Conservation (phyloP, 1,140 invertebrate species). For the Uloborus diversus region DNA sequence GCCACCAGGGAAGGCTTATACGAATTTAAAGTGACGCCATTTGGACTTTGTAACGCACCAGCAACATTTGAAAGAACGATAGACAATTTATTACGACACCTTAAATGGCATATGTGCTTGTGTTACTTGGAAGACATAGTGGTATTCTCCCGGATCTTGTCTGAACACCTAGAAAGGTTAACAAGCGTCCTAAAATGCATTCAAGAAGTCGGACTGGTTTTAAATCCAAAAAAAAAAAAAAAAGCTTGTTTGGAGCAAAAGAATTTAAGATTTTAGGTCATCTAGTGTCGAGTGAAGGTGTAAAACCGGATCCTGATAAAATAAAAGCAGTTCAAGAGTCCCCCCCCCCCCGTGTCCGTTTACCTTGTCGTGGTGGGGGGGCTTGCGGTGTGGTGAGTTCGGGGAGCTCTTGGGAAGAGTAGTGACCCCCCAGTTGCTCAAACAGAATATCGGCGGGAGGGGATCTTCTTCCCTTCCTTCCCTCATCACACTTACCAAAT, state of each 20-base stretch:
- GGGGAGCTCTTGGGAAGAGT: too few species aligned
- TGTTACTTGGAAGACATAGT: slow-evolving; percentile 38
- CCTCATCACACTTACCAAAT: too few species aligned
- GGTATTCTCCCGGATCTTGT: slow-evolving; percentile 16
- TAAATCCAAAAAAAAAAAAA: slow-evolving; percentile 27
- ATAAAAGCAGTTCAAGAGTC: too few species aligned
- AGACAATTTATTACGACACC: slow-evolving; percentile 22
- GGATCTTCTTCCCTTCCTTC: too few species aligned
- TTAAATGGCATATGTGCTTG: slow-evolving; percentile 23
- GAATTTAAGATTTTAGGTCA: slow-evolving; percentile 6
- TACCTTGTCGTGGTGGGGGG: too few species aligned
- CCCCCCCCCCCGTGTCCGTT: too few species aligned
- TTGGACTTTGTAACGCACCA: not conserved
- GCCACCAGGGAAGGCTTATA: slow-evolving; percentile 6
- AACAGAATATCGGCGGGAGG: too few species aligned
- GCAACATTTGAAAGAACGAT: not conserved
- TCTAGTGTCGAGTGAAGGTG: not conserved
- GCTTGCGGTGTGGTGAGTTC: too few species aligned
- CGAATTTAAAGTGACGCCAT: not conserved
- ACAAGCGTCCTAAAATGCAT: not conserved
- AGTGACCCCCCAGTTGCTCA: too few species aligned
- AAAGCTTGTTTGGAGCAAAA: slow-evolving; percentile 9
- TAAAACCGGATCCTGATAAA: not conserved
- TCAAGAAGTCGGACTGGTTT: not conserved
- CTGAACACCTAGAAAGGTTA: slow-evolving; percentile 38